Percentiles rank a stretch among this genome's conserved stretches.
Conservation (phyloP, 2,113 vertebrate species). For the Candoia aspera region DNA sequence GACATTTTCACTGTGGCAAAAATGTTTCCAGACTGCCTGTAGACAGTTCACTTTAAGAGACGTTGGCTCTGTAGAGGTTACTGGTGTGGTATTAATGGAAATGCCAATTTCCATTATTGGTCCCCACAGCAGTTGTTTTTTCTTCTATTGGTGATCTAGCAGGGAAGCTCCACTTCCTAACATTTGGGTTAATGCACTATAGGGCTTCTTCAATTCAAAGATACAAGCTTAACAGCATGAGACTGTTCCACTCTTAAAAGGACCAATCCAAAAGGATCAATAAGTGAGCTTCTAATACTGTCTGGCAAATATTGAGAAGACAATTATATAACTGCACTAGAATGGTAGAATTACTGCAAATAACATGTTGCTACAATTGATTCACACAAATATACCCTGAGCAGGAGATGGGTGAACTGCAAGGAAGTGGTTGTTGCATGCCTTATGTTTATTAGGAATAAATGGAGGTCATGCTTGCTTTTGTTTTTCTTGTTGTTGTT, state of each 20-base stretch:
- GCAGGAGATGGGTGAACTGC: not conserved
- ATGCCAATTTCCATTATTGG: not conserved
- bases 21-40: constrained; percentile 16
- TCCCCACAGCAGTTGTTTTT: not conserved
- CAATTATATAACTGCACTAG: constrained; percentile 39
- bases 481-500: not conserved
- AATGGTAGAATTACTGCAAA: constrained; percentile 38
- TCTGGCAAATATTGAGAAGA: constrained; percentile 31
- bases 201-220: constrained; percentile 19
- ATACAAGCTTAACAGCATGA: constrained; percentile 28
- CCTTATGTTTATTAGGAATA: not conserved
- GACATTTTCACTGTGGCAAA: constrained; percentile 24
- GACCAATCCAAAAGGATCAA: constrained; percentile 32
- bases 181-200: constrained; percentile 1
- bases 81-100: constrained; percentile 9
- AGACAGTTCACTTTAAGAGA: constrained; percentile 28
- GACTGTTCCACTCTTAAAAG: constrained; percentile 25
- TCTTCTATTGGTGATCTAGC: constrained; percentile 2
- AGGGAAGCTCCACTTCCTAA: constrained; percentile 7
- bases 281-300: constrained; percentile 41
- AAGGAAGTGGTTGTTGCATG: not conserved
- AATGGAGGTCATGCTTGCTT: not conserved
- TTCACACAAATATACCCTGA: not conserved
- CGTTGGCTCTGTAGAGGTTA: not conserved
- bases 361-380: constrained; percentile 7